These are phyloP conservation scores for Hylyphantes graminicola DNA, from an alignment of 1,140 invertebrate species.

Conservation along the genomic window DNA sequence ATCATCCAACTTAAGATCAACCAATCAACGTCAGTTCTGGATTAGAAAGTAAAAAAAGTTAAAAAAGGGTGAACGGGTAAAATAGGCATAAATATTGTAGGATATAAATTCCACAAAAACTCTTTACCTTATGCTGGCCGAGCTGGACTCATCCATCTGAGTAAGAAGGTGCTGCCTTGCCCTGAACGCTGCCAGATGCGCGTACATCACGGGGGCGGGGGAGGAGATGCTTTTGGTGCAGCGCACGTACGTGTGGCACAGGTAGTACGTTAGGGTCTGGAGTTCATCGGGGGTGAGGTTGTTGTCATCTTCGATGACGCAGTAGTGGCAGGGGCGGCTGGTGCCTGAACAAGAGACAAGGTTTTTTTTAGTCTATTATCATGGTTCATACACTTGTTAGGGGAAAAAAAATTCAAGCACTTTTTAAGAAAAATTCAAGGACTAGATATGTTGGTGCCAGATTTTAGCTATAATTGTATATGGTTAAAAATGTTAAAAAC, in stretches of 20 bases:
- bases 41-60: too few relatives aligned
- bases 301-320: slow-evolving; percentile 62
- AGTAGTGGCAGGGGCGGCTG: slow-evolving; percentile 61
- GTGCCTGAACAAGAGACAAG: slow-evolving; percentile 66
- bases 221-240: slow-evolving; percentile 63
- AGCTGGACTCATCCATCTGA: background rate
- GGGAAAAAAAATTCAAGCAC: background rate
- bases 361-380: background rate
- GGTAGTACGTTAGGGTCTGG: slow-evolving; percentile 62
- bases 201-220: slow-evolving; percentile 64
- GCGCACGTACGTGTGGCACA: slow-evolving; percentile 63
- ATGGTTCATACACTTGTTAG: background rate
- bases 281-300: slow-evolving; percentile 61
- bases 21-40: too few relatives aligned
- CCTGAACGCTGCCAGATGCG: slow-evolving; percentile 65
- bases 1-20: too few relatives aligned
- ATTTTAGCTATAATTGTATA: background rate
- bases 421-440: background rate
- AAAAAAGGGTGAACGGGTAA: too few relatives aligned
- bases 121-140: background rate
- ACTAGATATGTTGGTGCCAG: background rate
- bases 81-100: too few relatives aligned
- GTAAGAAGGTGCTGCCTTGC: slow-evolving; percentile 34
- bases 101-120: too few relatives aligned
- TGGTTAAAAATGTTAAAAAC: background rate